Base-by-base conservation (phyloP, 1,140 invertebrate genomes). In the Drosophila seguyi region DNA sequence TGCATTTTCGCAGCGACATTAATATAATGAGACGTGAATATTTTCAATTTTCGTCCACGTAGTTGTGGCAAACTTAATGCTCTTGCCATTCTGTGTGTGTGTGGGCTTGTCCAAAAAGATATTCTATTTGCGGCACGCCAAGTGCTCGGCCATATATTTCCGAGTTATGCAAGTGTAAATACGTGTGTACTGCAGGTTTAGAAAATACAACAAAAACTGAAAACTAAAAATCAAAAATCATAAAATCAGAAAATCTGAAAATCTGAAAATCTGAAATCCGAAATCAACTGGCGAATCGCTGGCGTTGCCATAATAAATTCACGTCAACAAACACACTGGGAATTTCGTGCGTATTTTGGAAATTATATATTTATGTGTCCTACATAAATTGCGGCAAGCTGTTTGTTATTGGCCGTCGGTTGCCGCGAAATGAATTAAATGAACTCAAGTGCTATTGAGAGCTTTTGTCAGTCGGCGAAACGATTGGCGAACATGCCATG, bases 1-100 rank as follows among this genome's bases (percentile, higher is more conserved):
- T 78, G 74, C 62, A 77, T 77, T 76, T 75, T 67, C 41, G 39
- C 55, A 71, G 52, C 56, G 63, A 78, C 74, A 78, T 44, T 78
- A 76, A 77, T 77, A 68, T 68, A 77, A 77, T 77, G 74, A 68
- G 73, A 77, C 74, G 74, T 77, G 74, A 77, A 77, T 77, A 77
- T 68, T 77, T 77, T 77, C 63, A 77, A 60, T 68, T 78, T 76
- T 6, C 29, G 36, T 48, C 44, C 66, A 50, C 59, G 38, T 47
- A 22, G 29, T 53, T 8, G 31, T 38, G 11, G 8, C 60, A 48
- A 34, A 50, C 66, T 66, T 66, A 52, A 50, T 72, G 65, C 20
- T 22, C 14, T n/a, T 47, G 20, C 22, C 13, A 31, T n/a, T 53
- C n/a, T 14, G 42, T n/a, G 25, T 25, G 25, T 22, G 44, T 65